A percentile compares a stretch with the other conserved stretches of the same genome.
These are phyloP conservation scores for Oreonectes daqikongensis DNA, from an alignment of 2,797 vertebrate genomes.

Conservation along the genomic window DNA sequence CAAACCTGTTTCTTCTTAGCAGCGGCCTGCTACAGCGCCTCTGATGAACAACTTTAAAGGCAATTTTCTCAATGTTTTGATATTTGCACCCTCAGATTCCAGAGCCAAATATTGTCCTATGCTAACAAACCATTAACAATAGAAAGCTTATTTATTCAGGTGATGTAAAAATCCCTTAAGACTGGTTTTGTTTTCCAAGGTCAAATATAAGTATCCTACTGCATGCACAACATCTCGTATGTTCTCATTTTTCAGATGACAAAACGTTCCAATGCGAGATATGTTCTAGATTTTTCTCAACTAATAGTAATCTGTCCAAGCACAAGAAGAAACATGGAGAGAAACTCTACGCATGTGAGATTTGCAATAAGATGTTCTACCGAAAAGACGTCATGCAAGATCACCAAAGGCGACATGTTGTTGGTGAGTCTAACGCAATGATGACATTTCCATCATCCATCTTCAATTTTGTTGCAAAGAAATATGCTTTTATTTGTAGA, in stretches of 20 bases:
- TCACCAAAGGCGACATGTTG: conserved; percentile 90
- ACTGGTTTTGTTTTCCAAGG: too few relatives aligned
- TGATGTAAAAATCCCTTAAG: too few relatives aligned
- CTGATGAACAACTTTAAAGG: too few relatives aligned
- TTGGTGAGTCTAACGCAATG: conserved; percentile 79
- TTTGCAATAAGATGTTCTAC: conserved; percentile 99
- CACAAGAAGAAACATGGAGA: conserved; percentile 99
- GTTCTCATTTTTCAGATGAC: conserved; percentile 82
- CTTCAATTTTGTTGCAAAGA: too few relatives aligned
- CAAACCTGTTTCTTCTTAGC: too few relatives aligned
- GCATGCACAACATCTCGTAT: conserved; percentile 23
- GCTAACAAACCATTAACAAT: too few relatives aligned
- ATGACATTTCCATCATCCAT: neutral
- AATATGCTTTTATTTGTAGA: too few relatives aligned
- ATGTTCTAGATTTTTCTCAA: conserved; percentile 99
- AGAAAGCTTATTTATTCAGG: too few relatives aligned
- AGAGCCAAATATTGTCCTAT: too few relatives aligned
- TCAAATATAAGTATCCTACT: neutral
- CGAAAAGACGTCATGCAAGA: conserved; percentile 98
- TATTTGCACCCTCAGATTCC: too few relatives aligned
- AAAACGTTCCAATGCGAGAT: conserved; percentile 99
- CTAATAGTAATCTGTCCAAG: conserved; percentile 98
- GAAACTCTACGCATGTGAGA: conserved; percentile 94
- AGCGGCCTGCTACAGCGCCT: too few relatives aligned
- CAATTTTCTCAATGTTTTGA: too few relatives aligned